Evolutionary conservation across 2,113 vertebrate species (phyloP), one percentile per base, ranked within the genome.

Genomic region (Peucedramus taeniatus): DNA sequence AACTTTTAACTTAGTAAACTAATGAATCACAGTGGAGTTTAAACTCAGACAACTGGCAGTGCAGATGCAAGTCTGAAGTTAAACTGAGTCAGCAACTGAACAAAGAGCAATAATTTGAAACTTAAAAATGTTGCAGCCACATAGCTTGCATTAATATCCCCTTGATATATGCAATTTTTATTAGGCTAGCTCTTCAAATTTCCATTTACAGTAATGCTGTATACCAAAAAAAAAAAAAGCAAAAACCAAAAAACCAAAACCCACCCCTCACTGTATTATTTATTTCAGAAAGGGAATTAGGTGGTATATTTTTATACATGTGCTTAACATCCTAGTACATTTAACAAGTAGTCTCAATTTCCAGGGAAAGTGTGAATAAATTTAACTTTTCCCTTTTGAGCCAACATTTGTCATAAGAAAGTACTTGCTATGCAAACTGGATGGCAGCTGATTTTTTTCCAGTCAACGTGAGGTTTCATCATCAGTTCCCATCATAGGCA

Each of bases 11-110:
- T 96, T 96, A 96, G 96, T 98, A 98, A 97, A 98, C 89, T 88
- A 94, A 95, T 93, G 84, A 98, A 97, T 98, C 97, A 98, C 98
- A 98, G 98, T 98, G 97, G 97, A 97, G 96, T 97, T 96, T 97
- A 94, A 88, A 81, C 72, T 94, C 93, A 87, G 94, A 96, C 90
- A 96, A 83, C 95, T 95, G 92, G 94, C 95, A 97, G 92, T 81
- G 70, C 65, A 96, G 72, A 97, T 91, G 72, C 91, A 96, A 94
- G 91, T 53, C 87, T 92, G 88, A 90, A 96, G 77, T 63, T 71
- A 95, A 84, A 93, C 83, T 88, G 39, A 92, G 91, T 86, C 76
- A 96, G 83, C 75, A 92, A 96, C 75, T 74, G 39, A 97, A 91
- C 74, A 97, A 87, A n/a, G 30, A 97, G 84, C 35, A 95, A 96